A percentile compares a stretch with the other conserved stretches of the same genome.
Conservation (phyloP, 2,113 vertebrate genomes). For the Tachuris rubrigastra region DNA sequence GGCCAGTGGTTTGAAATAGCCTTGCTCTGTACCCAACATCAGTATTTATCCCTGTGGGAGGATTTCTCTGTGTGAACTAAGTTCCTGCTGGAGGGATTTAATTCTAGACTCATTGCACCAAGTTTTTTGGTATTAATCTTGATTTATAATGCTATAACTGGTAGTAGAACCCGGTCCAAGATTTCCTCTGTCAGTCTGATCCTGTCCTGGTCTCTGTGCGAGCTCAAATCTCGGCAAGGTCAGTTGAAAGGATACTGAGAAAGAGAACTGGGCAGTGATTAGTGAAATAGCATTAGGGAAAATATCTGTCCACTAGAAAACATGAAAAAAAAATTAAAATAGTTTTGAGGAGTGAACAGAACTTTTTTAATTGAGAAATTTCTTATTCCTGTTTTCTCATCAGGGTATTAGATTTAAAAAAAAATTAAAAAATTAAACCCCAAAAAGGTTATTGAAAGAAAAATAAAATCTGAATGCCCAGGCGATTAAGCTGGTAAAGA, state of each 20-base stretch:
- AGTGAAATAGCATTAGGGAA: not conserved
- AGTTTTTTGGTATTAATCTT: not conserved
- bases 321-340: accelerated
- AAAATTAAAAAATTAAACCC: too few species aligned
- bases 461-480: not conserved
- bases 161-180: not conserved
- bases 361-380: not conserved
- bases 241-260: not conserved
- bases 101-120: not conserved
- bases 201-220: not conserved
- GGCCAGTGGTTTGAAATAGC: not conserved
- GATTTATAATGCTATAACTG: not conserved
- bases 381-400: not conserved
- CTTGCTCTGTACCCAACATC: not conserved
- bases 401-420: not conserved
- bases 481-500: not conserved
- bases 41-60: not conserved
- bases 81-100: not conserved
- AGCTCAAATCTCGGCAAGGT: not conserved
- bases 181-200: not conserved
- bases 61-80: not conserved
- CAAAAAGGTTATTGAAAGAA: not conserved
- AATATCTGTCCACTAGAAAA: not conserved
- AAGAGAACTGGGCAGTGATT: not conserved
- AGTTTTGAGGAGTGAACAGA: not conserved